These are phyloP conservation scores for Xenopus borealis DNA, from an alignment of 2,113 vertebrate genomes.

Conservation along the genomic window DNA sequence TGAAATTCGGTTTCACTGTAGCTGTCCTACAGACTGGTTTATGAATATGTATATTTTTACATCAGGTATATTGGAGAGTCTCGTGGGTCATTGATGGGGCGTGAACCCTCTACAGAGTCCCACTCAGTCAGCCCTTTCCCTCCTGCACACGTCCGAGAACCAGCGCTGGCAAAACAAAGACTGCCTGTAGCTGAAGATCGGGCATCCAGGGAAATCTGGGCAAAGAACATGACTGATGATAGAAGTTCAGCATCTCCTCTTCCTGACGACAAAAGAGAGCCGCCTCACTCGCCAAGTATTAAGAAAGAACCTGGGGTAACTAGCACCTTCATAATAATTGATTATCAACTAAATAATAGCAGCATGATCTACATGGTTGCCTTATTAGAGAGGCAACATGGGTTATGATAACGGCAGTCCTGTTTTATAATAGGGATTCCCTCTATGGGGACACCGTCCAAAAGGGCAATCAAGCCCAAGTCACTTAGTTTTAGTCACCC, in stretches of 20 bases:
- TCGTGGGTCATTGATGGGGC: neutral
- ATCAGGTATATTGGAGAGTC: conserved; percentile 16
- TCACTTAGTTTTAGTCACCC: too few relatives aligned
- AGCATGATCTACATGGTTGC: too few relatives aligned
- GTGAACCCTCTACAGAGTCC: conserved; percentile 13
- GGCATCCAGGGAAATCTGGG: conserved; percentile 21
- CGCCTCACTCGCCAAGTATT: conserved; percentile 24
- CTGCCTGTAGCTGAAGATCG: neutral
- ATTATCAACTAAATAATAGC: too few relatives aligned
- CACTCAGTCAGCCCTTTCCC: conserved; percentile 13
- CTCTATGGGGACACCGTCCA: too few relatives aligned
- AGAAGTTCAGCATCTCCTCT: conserved; percentile 39
- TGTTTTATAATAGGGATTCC: too few relatives aligned
- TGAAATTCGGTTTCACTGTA: too few relatives aligned
- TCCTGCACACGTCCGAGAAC: conserved; percentile 7
- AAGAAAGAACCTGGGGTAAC: conserved; percentile 41
- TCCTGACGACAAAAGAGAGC: conserved; percentile 23
- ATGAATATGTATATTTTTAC: neutral
- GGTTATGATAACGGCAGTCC: too few relatives aligned
- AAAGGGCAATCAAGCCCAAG: too few relatives aligned
- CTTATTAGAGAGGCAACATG: too few relatives aligned
- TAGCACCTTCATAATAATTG: neutral
- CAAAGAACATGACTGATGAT: conserved; percentile 48
- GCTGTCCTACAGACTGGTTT: too few relatives aligned
- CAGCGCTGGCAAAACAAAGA: conserved; percentile 2